Base-by-base conservation (phyloP, 2,113 vertebrate species). In the Atlantisia rogersi region DNA sequence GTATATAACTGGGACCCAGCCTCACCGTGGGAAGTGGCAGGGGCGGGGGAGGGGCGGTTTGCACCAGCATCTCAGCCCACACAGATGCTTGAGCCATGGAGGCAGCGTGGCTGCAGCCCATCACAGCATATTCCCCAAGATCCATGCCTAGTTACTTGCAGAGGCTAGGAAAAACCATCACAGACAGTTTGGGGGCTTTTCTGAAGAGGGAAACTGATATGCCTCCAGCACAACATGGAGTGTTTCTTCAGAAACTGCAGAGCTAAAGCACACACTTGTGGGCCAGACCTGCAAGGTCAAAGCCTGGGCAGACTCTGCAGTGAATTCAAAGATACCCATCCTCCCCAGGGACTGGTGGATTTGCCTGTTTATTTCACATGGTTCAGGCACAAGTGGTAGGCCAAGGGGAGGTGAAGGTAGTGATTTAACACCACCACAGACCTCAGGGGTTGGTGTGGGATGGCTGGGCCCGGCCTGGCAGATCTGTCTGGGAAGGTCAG, bases 71-170 rank as follows among this genome's bases (percentile, higher is more conserved):
- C 76, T 76, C 76, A n/a, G n/a, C n/a, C n/a, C 42, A 10, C 0
- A 0, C 10, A 12, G 9, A 3, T 16, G 22, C 59, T 69, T 0
- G 0, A 65, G 39, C 11, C 0, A 2, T 0, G 2, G 22, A 2
- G 1, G 22, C 69, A 60, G 75, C 32, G 28, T 2, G 13, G 40
- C 59, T 68, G 40, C 65, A 71, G 81, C 26, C 65, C 1, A 0
- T 42, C 6, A 3, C 60, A 35, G 5, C 5, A 2, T 8, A 1
- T 24, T 35, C 78, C 17, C 18, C 5, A 9, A 52, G 7, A 79
- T 20, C 42, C 17, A 12, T 0, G 1, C 9, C n/a, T 78, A 2
- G 52, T 87, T 84, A 52, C 87, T 88, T 79, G 32, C 75, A 88
- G 74, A 73, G 39, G 39, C 50, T 29, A 44, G 58, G 74, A 73